Evolutionary conservation across 2,797 vertebrate species (phyloP).

Genomic region (Australoheros facetus): DNA sequence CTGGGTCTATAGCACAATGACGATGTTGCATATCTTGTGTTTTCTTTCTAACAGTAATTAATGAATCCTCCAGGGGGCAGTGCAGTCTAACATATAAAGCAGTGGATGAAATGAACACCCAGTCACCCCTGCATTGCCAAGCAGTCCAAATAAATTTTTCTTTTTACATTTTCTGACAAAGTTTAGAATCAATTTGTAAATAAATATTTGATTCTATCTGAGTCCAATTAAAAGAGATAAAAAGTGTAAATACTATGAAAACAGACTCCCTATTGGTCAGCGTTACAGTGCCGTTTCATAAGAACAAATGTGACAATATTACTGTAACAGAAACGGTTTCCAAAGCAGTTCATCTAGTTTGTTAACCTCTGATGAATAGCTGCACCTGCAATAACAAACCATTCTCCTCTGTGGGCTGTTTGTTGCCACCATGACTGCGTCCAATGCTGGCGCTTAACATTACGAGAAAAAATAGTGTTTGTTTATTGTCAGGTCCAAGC

Average conservation of each 20-base stretch:
- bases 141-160: background rate
- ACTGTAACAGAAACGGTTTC: background rate
- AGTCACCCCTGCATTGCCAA: constrained; percentile 8
- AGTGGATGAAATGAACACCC: background rate
- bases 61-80: constrained; percentile 10
- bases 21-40: background rate
- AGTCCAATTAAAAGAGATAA: background rate
- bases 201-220: background rate
- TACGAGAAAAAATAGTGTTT: background rate
- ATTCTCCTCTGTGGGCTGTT: background rate
- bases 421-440: background rate
- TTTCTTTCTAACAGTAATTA: background rate
- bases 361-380: background rate
- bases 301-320: background rate
- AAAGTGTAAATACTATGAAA: background rate
- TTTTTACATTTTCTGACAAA: background rate
- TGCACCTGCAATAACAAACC: background rate
- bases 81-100: background rate
- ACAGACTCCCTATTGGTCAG: background rate
- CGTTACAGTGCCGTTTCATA: background rate
- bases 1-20: background rate
- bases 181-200: background rate
- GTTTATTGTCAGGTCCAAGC: constrained; percentile 1
- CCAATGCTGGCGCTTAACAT: background rate
- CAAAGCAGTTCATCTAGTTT: background rate